phyloP scores from a whole-genome alignment of 2,113 vertebrate species.

The Alosa alosa region DNA sequence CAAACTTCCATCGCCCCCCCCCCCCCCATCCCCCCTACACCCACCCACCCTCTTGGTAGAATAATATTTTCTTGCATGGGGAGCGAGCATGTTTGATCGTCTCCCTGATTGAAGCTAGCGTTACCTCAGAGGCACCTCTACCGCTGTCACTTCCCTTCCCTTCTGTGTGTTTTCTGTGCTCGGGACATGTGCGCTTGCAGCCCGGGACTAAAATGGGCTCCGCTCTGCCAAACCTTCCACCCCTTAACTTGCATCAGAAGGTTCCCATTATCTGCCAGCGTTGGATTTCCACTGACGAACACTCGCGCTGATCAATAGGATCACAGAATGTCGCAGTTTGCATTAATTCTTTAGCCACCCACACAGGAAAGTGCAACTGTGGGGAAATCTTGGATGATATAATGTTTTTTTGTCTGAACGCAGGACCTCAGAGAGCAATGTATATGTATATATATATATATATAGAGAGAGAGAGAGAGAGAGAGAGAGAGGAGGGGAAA shows the following conservation, averaged over 20 bases:
- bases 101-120: constrained; percentile 57
- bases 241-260: constrained; percentile 45
- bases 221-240: neutral
- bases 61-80: constrained; percentile 62
- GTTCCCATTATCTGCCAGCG: constrained; percentile 54
- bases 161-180: neutral
- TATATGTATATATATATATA: neutral
- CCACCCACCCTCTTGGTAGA: constrained; percentile 30
- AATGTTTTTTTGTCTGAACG: constrained; percentile 46
- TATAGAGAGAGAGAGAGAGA: neutral
- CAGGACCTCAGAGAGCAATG: neutral
- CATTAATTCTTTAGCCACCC: constrained; percentile 53
- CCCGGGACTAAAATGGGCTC: neutral
- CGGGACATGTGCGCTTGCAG: too few relatives aligned
- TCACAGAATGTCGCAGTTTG: constrained; percentile 46
- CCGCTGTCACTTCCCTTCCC: constrained; percentile 33
- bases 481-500: neutral
- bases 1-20: neutral
- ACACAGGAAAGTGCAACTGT: constrained; percentile 57
- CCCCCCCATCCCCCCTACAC: constrained; percentile 13
- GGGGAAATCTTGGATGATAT: constrained; percentile 53
- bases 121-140: constrained; percentile 43
- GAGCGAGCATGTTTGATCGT: constrained; percentile 62
- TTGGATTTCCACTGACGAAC: constrained; percentile 47
- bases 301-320: constrained; percentile 56